Base-by-base conservation (phyloP, 2,888 invertebrate genomes). In the Philhelius pedissequus region DNA sequence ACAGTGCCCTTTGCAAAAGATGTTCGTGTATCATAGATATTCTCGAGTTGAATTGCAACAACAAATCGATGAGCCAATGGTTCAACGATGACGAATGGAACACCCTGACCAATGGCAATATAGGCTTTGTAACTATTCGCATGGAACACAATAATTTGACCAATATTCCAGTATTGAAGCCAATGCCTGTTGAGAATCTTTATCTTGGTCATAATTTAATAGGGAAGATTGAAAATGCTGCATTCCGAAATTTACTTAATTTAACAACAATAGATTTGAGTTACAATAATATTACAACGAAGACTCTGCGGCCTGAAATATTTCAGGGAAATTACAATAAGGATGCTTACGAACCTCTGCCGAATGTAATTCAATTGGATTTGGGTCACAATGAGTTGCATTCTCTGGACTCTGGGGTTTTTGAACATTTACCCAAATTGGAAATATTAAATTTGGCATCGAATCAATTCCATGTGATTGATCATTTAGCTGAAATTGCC, bases 401-500 rank as follows among this genome's bases (percentile, higher is more conserved):
- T 87, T 93, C 94, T 0, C 90, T 97, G n/a, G 90, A 95, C 88
- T 92, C 92, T 62, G 95, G 96, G 88, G 88, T 96, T 1, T 97
- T 98, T 89, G 95, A 95, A 87, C 96, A 97, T 88, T 90, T 95
- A 4, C 93, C 94, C 0, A 92, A 94, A 58, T 89, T 98, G 40
- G 94, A 94, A 86, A 93, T 93, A 13, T 90, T 98, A 58, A 93
- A 94, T 87, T 91, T 98, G 25, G 94, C 94, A 83, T 93, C 94
- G n/a, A 98, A 98, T 90, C 95, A 95, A 0, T 92, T 98, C 13
- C 92, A 92, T 13, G 92, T 93, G 0, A 93, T 97, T 6, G 95
- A 96, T 88, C 92, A 93, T 7, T 92, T 92, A 13, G 95, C 95
- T 0, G 88, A 93, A 1, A 92, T 94, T 0, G 96, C 97, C 0